Conservation (phyloP, 2,113 vertebrate species). For the Propithecus coquereli region DNA sequence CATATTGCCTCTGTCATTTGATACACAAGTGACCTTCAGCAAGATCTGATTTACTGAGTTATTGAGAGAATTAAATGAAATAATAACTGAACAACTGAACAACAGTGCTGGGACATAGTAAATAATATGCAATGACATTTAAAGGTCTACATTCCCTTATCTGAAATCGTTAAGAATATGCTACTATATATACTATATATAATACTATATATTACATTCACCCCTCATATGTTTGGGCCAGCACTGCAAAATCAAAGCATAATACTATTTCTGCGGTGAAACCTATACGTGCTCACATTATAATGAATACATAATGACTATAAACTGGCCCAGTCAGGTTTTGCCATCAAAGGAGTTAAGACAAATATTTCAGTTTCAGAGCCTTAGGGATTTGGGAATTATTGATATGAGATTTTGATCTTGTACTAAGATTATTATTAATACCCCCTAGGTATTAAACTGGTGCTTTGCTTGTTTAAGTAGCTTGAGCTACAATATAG, state of each 20-base stretch:
- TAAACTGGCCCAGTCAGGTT: neutral
- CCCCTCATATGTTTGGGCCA: neutral
- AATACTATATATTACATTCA: neutral
- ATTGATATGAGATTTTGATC: neutral
- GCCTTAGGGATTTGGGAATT: neutral
- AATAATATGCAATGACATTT: neutral
- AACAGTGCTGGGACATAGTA: neutral
- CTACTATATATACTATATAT: neutral
- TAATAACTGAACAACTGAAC: neutral
- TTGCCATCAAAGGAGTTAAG: neutral
- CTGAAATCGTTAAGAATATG: neutral
- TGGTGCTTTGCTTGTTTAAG: neutral
- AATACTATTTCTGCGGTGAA: neutral
- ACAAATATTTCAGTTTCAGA: neutral
- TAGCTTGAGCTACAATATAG: neutral
- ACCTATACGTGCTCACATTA: neutral
- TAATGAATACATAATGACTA: neutral
- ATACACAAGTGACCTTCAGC: neutral
- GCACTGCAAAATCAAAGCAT: neutral
- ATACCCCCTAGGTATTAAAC: neutral
- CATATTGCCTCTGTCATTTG: neutral
- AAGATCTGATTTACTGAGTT: neutral
- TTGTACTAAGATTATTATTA: neutral
- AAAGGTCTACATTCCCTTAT: neutral
- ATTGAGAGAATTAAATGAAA: neutral